Conservation (phyloP, 2,797 vertebrate species). For the Bucorvus abyssinicus region DNA sequence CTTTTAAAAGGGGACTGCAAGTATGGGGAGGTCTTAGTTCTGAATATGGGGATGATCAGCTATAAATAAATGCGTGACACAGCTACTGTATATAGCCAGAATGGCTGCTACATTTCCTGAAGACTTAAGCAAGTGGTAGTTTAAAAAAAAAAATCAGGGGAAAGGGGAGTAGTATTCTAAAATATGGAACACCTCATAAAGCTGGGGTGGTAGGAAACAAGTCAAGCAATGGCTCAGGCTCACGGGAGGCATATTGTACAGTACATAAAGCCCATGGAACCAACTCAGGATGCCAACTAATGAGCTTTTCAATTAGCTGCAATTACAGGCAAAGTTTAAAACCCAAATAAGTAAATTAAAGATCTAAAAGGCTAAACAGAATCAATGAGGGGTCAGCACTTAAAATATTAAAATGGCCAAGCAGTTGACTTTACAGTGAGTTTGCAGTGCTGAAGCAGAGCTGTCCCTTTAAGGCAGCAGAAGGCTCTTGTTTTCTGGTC, state of each 20-base stretch:
- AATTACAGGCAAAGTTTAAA: constrained; percentile 43
- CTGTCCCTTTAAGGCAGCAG: constrained; percentile 12
- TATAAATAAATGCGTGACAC: background rate
- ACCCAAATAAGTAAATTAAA: constrained; percentile 65
- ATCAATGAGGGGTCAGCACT: constrained; percentile 39
- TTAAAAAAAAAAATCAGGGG: background rate
- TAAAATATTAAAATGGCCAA: constrained; percentile 36
- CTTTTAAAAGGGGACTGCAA: background rate
- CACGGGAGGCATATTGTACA: background rate
- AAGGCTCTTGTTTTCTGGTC: background rate
- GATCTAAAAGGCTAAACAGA: constrained; percentile 46
- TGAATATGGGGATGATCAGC: background rate
- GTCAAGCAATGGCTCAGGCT: background rate
- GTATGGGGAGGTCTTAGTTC: background rate
- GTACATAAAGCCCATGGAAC: constrained; percentile 33
- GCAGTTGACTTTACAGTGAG: background rate
- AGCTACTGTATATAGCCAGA: background rate
- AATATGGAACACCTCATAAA: constrained; percentile 63
- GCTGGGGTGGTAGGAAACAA: constrained; percentile 30
- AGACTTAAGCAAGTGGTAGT: background rate
- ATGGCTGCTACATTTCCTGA: background rate
- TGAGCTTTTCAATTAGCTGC: constrained; percentile 66
- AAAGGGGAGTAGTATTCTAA: background rate
- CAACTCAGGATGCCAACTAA: constrained; percentile 52
- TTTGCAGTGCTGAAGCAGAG: background rate